Percentiles rank a stretch among this genome's conserved stretches.
Evolutionary conservation across 2,113 vertebrate genomes (phyloP).

Genomic region (Pomatostomus ruficeps): DNA sequence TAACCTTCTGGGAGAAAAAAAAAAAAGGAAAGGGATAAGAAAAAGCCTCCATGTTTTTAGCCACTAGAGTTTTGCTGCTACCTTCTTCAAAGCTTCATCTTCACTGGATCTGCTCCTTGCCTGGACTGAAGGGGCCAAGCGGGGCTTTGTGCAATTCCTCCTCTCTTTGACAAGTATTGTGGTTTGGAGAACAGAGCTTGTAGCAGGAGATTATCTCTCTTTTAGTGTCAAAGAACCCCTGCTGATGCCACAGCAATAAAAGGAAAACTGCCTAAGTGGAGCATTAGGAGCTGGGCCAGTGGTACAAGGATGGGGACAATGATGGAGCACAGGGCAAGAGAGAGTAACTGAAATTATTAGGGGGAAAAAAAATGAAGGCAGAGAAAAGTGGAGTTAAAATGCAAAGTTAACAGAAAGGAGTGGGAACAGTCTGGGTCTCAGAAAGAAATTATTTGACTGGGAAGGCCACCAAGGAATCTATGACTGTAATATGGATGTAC

Average conservation of each 20-base stretch:
- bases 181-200: not conserved
- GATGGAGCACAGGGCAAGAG: not conserved
- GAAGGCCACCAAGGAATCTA: not conserved
- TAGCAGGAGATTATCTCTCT: conserved; percentile 10
- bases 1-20: not conserved
- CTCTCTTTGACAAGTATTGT: not conserved
- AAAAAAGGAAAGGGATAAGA: no score
- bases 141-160: not conserved
- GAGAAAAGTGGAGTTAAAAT: not conserved
- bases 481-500: not conserved
- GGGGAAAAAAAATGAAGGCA: not conserved
- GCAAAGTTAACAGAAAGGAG: not conserved
- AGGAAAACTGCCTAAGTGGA: conserved; percentile 28
- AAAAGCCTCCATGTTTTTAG: not conserved
- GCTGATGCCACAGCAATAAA: not conserved
- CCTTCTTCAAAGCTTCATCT: not conserved
- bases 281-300: not conserved
- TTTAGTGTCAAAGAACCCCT: conserved; percentile 15
- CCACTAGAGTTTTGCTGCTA: not conserved
- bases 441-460: not conserved
- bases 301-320: not conserved
- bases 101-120: not conserved
- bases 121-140: not conserved
- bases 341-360: not conserved
- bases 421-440: not conserved